phyloP scores from a whole-genome alignment of 2,888 invertebrate species.

The Mythimna vitellina region DNA sequence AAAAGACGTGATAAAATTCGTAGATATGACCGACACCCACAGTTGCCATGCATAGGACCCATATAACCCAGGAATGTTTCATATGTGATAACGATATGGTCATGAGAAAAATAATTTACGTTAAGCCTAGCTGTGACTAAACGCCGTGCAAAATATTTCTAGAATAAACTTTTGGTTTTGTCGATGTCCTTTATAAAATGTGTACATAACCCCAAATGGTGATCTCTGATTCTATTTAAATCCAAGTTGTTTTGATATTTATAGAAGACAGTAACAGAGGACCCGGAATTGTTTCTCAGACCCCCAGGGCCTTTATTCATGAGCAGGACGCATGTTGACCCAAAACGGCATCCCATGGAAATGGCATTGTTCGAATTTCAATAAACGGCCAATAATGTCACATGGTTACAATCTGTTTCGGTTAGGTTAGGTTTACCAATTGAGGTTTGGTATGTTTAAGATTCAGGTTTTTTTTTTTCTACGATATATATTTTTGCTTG shows the following conservation, averaged over 20 bases:
- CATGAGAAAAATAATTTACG: neutral
- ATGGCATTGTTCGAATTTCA: constrained; percentile 67
- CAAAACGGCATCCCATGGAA: constrained; percentile 61
- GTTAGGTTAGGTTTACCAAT: constrained; percentile 1
- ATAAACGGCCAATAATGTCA: constrained; percentile 49
- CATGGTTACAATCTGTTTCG: constrained; percentile 37
- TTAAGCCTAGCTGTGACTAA: neutral
- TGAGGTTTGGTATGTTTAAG: neutral
- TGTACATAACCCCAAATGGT: neutral
- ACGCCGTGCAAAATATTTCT: neutral
- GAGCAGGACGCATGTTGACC: constrained; percentile 61
- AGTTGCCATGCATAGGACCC: constrained; percentile 4
- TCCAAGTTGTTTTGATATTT: constrained; percentile 18
- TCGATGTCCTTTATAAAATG: neutral
- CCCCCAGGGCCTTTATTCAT: constrained; percentile 70
- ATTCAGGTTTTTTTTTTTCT: neutral
- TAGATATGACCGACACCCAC: neutral
- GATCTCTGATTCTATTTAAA: neutral
- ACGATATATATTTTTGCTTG: neutral
- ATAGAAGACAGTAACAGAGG: constrained; percentile 20
- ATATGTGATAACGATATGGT: neutral
- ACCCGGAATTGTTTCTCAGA: constrained; percentile 59
- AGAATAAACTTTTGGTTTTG: neutral
- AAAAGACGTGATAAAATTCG: constrained; percentile 32
- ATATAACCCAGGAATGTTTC: constrained; percentile 1